phyloP scores from a whole-genome alignment of 2,797 vertebrate genomes.

The Sebastes steindachneri region DNA sequence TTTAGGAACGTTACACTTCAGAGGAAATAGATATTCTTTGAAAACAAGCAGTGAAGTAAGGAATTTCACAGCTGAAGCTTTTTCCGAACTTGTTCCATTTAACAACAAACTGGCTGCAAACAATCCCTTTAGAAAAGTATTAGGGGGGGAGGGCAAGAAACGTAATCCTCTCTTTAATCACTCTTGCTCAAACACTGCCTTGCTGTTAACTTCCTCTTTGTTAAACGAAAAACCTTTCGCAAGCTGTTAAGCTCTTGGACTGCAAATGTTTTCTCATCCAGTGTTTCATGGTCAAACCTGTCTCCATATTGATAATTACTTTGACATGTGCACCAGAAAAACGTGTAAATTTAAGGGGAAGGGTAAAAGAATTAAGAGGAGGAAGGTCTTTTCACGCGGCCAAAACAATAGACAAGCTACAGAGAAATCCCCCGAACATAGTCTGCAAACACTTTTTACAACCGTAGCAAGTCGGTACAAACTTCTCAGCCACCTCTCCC shows the following conservation, averaged over 20 bases:
- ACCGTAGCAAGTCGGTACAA: constrained; percentile 55
- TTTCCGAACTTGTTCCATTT: constrained; percentile 32
- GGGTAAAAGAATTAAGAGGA: background rate
- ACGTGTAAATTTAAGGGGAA: background rate
- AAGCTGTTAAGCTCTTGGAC: constrained; percentile 26
- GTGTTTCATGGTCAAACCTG: constrained; percentile 15
- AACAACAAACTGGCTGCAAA: constrained; percentile 60
- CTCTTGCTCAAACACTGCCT: constrained; percentile 67
- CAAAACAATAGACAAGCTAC: constrained; percentile 17
- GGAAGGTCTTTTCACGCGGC: constrained; percentile 26
- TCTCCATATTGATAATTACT: constrained; percentile 12
- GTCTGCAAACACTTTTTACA: constrained; percentile 55
- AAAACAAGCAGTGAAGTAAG: background rate
- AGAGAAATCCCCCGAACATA: constrained; percentile 50
- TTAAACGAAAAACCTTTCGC: constrained; percentile 43
- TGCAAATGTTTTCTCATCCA: constrained; percentile 21
- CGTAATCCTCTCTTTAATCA: constrained; percentile 65
- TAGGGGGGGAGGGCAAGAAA: constrained; percentile 28
- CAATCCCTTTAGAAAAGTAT: constrained; percentile 51
- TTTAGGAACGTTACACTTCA: background rate
- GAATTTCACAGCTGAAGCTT: constrained; percentile 20
- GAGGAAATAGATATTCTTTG: background rate
- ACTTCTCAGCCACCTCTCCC: constrained; percentile 65
- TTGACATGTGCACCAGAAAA: constrained; percentile 1
- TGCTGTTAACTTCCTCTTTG: constrained; percentile 67